Base-by-base conservation (phyloP, 2,113 vertebrate genomes). In the Rana temporaria region DNA sequence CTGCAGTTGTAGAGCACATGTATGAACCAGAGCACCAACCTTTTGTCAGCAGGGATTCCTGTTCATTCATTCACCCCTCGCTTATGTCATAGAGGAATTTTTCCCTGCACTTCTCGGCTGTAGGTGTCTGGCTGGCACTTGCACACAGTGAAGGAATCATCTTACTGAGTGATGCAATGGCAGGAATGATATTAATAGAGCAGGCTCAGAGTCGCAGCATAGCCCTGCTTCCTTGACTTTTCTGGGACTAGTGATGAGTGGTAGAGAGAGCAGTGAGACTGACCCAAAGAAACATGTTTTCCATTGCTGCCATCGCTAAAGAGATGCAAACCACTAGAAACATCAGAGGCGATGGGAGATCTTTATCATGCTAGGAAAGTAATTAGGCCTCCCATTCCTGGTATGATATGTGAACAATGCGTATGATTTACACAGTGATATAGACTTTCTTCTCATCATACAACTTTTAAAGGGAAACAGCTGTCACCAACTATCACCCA, bases 371-470 rank as follows among this genome's bases (percentile, higher is more conserved):
- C 15, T 65, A 69, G 34, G 53, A 80, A 70, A 80, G 55, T 55
- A 70, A 80, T 80, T 59, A 69, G 55, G 12, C 30, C 30, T 63
- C 42, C n/a, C 55, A 70, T 70, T 80, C 66, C 78, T 69, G 57
- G 22, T 70, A 80, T 60, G 65, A 42, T 18, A 62, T 69, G 8
- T 52, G 26, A 69, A 70, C 66, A 80, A 70, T 80, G 77, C 30
- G 20, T 1, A 56, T 20, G 24, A 24, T 53, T 3, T 7, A 30
- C 6, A 72, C 69, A 72, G 55, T 56, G 52, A 72, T 24, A 56
- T 19, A 60, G n/a, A 22, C 59, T 62, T 62, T 62, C n/a, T 62
- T 62, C 59, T 62, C 59, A 62, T 20, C n/a, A 62, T 62, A 6
- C 5, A 6, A 3, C 38, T 42, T 42, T 42, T 7, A 42, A 42